Conservation (phyloP, 2,797 vertebrate genomes). For the Antrozous pallidus region DNA sequence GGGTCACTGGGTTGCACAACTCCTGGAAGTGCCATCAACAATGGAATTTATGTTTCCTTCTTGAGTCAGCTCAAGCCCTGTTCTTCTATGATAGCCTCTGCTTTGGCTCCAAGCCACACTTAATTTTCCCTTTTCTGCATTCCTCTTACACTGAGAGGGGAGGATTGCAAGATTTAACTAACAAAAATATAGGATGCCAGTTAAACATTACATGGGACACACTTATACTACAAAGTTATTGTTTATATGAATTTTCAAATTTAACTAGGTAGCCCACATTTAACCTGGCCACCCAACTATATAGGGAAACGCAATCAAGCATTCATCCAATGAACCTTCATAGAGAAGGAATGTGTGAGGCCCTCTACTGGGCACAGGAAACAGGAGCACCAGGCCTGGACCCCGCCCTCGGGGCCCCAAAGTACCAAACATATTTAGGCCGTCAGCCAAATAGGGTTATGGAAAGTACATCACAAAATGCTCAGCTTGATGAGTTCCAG, state of each 20-base stretch:
- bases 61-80: neutral
- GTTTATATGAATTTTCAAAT: slow-evolving; percentile 30
- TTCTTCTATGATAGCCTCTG: neutral
- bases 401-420: neutral
- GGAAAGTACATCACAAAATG: neutral
- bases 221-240: neutral
- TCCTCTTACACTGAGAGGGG: neutral
- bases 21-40: neutral
- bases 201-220: neutral
- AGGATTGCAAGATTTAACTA: neutral
- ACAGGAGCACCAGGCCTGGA: neutral
- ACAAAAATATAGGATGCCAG: neutral
- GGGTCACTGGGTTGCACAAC: neutral
- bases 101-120: neutral
- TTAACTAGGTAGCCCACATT: neutral
- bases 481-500: slow-evolving; percentile 26
- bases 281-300: neutral
- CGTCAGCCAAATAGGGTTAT: neutral
- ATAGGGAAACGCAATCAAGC: neutral
- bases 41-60: neutral
- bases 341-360: neutral
- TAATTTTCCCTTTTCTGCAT: neutral
- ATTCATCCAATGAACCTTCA: neutral
- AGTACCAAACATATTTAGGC: neutral
- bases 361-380: neutral